phyloP scores from a whole-genome alignment of 2,797 vertebrate species.

The Pipistrellus nathusii region DNA sequence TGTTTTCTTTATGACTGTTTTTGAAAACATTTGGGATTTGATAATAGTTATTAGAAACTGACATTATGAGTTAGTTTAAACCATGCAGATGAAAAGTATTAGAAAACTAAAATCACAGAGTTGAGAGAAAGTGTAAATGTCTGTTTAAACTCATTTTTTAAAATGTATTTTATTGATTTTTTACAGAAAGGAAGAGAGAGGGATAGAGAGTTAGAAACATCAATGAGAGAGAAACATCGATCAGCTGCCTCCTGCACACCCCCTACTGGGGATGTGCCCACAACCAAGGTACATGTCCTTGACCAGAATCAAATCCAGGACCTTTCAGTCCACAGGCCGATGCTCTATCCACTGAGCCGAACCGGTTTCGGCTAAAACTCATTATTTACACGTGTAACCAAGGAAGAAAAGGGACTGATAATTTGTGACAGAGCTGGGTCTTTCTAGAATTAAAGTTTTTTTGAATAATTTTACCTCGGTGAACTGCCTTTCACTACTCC shows the following conservation, averaged over 20 bases:
- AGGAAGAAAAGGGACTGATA: background rate
- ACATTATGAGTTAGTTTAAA: background rate
- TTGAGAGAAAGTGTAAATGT: conserved; percentile 4
- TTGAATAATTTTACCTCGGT: background rate
- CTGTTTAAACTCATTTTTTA: background rate
- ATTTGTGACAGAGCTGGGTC: background rate
- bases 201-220: too few relatives aligned
- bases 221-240: too few relatives aligned
- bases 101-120: background rate
- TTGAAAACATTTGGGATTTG: conserved; percentile 8
- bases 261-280: too few relatives aligned
- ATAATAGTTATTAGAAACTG: background rate
- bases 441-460: conserved; percentile 25
- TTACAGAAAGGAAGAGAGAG: too few relatives aligned
- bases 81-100: background rate
- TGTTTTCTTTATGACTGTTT: background rate
- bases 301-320: too few relatives aligned
- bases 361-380: background rate
- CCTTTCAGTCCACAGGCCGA: too few relatives aligned
- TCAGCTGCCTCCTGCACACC: too few relatives aligned
- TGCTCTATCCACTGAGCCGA: too few relatives aligned
- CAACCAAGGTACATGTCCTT: too few relatives aligned
- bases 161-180: too few relatives aligned
- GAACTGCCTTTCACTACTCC: background rate
- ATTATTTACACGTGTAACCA: conserved; percentile 25